Percentiles rank a stretch among this genome's conserved stretches.
phyloP scores from a whole-genome alignment of 2,888 invertebrate species.

The Cataglyphis rosenhaueri region DNA sequence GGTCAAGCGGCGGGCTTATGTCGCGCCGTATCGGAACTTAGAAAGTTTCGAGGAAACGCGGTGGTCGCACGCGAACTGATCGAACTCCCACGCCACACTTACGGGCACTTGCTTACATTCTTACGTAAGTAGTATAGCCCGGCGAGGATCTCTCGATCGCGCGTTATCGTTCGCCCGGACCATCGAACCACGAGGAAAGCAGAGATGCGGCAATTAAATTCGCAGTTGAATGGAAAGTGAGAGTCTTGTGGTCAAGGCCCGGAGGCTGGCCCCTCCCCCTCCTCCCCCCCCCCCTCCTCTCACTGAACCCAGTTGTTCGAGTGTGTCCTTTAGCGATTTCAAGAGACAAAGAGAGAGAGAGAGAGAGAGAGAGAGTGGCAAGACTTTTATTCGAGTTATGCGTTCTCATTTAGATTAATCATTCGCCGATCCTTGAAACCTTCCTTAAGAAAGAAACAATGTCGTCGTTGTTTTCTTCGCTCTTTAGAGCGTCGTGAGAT shows the following conservation, averaged over 20 bases:
- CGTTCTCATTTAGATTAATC: not conserved
- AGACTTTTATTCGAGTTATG: not conserved
- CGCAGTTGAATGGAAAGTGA: constrained; percentile 71
- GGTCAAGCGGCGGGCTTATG: constrained; percentile 18
- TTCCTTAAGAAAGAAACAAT: not conserved
- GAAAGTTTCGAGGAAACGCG: constrained; percentile 48
- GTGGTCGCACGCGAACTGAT: constrained; percentile 48
- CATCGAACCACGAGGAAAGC: constrained; percentile 14
- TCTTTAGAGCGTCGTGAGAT: not conserved
- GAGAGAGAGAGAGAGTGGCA: not conserved
- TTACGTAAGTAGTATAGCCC: constrained; percentile 58
- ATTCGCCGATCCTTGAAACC: not conserved
- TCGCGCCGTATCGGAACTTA: constrained; percentile 44
- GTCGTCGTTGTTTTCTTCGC: not conserved
- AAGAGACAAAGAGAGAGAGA: not conserved
- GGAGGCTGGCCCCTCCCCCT: not conserved
- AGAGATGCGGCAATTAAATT: constrained; percentile 58
- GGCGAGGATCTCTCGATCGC: constrained; percentile 24
- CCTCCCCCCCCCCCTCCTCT: not conserved
- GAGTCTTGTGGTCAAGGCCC: constrained; percentile 71
- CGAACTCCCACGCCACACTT: constrained; percentile 53
- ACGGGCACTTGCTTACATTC: constrained; percentile 41
- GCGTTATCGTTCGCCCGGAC: constrained; percentile 57
- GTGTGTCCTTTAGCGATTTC: not conserved
- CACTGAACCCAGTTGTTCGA: not conserved